A percentile compares a stretch with the other conserved stretches of the same genome.
Evolutionary conservation across 2,113 vertebrate genomes (phyloP).

Genomic region (Nannospalax galili): DNA sequence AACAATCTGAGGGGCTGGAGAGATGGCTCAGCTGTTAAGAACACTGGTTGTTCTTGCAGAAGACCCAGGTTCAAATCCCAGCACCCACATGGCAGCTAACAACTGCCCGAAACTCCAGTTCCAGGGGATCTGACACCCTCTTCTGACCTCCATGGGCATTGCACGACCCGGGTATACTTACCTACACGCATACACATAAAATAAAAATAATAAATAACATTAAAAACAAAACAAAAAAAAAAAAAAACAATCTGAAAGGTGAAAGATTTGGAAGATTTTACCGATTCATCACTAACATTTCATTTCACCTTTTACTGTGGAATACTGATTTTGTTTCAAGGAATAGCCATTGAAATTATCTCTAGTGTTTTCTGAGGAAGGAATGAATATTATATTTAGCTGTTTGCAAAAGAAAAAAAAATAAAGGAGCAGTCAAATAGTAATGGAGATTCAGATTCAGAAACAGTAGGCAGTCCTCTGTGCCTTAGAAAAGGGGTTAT

Average conservation of each 20-base stretch:
- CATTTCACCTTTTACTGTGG: slow-evolving; percentile 29
- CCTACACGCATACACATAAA: no score
- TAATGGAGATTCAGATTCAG: background rate
- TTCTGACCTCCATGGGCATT: no score
- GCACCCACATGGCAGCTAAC: no score
- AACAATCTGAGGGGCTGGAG: background rate
- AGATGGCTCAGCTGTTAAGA: no score
- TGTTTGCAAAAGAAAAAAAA: background rate
- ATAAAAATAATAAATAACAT: no score
- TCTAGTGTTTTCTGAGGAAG: background rate
- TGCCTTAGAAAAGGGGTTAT: background rate
- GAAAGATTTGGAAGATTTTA: background rate
- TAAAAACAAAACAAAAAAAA: no score
- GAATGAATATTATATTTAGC: background rate
- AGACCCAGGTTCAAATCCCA: no score
- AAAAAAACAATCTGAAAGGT: background rate
- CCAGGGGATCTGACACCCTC: no score
- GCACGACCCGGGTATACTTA: no score
- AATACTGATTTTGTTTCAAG: slow-evolving; percentile 64
- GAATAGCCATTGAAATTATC: background rate
- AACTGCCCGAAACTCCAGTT: no score
- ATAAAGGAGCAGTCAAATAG: background rate
- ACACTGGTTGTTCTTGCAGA: no score
- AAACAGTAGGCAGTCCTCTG: background rate
- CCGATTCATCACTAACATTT: slow-evolving; percentile 27